A percentile compares a stretch with the other conserved stretches of the same genome.
These are phyloP conservation scores for Vicugna pacos DNA, from an alignment of 2,113 vertebrate species.

Conservation along the genomic window DNA sequence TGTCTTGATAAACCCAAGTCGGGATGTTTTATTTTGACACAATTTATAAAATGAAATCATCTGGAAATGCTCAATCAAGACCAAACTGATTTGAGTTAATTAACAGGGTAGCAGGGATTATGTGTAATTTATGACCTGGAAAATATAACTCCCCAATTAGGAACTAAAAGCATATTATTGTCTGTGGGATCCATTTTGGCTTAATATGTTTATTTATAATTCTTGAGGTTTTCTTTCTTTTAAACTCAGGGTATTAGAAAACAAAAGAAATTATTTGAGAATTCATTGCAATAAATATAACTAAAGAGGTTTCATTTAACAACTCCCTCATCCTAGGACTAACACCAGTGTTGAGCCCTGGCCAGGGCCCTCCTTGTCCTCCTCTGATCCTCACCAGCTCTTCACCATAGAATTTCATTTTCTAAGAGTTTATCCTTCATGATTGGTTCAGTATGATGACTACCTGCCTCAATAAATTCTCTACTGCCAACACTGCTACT, in stretches of 20 bases:
- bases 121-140: not conserved
- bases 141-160: constrained; percentile 16
- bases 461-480: not conserved
- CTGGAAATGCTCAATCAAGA: not conserved
- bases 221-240: not conserved
- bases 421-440: not conserved
- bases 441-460: not conserved
- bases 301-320: not conserved
- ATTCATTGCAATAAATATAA: not conserved
- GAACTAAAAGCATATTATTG: not conserved
- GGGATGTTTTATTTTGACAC: not conserved
- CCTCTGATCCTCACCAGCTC: not conserved
- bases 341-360: not conserved
- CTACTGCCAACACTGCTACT: not conserved
- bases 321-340: not conserved
- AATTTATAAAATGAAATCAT: constrained; percentile 16
- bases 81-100: not conserved
- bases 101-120: not conserved
- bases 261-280: constrained; percentile 26
- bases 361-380: not conserved
- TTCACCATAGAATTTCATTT: not conserved
- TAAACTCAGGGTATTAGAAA: not conserved
- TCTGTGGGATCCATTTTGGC: not conserved
- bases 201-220: not conserved
- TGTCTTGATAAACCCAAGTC: not conserved